Evolutionary conservation across 2,888 invertebrate species (phyloP).

Genomic region (Lasioglossum villosulum): DNA sequence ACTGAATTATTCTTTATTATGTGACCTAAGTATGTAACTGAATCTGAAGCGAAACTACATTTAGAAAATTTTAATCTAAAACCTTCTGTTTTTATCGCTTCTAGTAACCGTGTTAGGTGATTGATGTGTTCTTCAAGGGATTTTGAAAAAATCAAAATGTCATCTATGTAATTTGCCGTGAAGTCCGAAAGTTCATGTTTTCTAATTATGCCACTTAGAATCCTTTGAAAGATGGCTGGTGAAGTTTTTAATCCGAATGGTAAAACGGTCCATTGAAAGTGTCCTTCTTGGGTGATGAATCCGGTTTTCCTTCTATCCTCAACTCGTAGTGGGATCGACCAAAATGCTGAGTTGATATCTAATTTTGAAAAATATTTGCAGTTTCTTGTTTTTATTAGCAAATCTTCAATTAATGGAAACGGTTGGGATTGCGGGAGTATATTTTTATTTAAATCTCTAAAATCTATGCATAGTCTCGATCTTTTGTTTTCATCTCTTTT

Average conservation of each 20-base stretch:
- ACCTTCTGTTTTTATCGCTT: not conserved
- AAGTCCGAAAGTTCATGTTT: constrained; percentile 6
- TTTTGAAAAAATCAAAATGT: constrained; percentile 58
- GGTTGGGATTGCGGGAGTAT: not conserved
- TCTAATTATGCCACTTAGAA: constrained; percentile 6
- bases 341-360: constrained; percentile 62
- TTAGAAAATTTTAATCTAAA: constrained; percentile 52
- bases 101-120: not conserved
- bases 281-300: too few species aligned
- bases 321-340: constrained; percentile 62
- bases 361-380: constrained; percentile 29
- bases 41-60: constrained; percentile 57
- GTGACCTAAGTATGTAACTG: constrained; percentile 22
- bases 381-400: constrained; percentile 6
- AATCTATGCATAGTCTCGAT: not conserved
- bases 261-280: not conserved
- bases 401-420: not conserved
- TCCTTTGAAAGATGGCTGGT: constrained; percentile 32
- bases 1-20: constrained; percentile 38
- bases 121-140: constrained; percentile 61
- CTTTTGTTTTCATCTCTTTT: not conserved
- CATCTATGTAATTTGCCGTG: constrained; percentile 53
- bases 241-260: not conserved
- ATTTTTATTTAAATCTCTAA: not conserved
- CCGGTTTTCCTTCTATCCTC: constrained; percentile 44